Evolutionary conservation across 2,888 invertebrate species (phyloP).

Genomic region (Spialia ferax): DNA sequence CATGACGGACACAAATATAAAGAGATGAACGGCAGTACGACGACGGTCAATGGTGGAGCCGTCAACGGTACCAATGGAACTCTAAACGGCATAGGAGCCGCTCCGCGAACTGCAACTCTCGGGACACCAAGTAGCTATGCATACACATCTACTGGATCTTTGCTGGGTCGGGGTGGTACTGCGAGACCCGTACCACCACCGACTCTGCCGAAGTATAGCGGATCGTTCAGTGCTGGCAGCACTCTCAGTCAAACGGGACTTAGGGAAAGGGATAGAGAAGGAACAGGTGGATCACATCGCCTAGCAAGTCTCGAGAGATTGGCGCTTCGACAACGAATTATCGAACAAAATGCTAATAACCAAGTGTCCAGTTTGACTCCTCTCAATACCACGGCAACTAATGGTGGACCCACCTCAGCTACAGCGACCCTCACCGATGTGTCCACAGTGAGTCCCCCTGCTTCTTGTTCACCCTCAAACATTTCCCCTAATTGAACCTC

Average conservation of each 20-base stretch:
- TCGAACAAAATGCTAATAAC: slow-evolving; percentile 88
- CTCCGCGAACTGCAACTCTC: slow-evolving; percentile 80
- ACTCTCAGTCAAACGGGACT: slow-evolving; percentile 84
- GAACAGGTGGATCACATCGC: slow-evolving; percentile 91
- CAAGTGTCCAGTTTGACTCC: slow-evolving; percentile 67
- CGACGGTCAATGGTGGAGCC: slow-evolving; percentile 82
- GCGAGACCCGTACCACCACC: slow-evolving; percentile 92
- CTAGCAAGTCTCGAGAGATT: slow-evolving; percentile 93
- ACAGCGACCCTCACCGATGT: slow-evolving; percentile 84
- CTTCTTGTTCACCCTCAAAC: slow-evolving; percentile 76
- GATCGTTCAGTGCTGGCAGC: slow-evolving; percentile 90
- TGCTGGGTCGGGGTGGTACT: slow-evolving; percentile 88
- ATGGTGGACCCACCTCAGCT: slow-evolving; percentile 76
- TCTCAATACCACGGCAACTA: slow-evolving; percentile 64
- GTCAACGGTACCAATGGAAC: slow-evolving; percentile 80
- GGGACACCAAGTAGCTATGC: slow-evolving; percentile 88
- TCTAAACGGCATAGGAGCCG: slow-evolving; percentile 77
- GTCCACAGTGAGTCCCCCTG: slow-evolving; percentile 85
- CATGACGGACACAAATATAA: slow-evolving; percentile 72
- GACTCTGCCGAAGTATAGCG: slow-evolving; percentile 92
- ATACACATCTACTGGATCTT: slow-evolving; percentile 88
- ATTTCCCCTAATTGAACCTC: slow-evolving; percentile 76
- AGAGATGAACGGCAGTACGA: slow-evolving; percentile 86
- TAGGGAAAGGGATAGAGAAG: slow-evolving; percentile 89
- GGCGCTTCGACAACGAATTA: slow-evolving; percentile 93